Percentiles rank a stretch among this genome's conserved stretches.
Conservation (phyloP, 1,140 invertebrate genomes). For the Zophobas morio region DNA sequence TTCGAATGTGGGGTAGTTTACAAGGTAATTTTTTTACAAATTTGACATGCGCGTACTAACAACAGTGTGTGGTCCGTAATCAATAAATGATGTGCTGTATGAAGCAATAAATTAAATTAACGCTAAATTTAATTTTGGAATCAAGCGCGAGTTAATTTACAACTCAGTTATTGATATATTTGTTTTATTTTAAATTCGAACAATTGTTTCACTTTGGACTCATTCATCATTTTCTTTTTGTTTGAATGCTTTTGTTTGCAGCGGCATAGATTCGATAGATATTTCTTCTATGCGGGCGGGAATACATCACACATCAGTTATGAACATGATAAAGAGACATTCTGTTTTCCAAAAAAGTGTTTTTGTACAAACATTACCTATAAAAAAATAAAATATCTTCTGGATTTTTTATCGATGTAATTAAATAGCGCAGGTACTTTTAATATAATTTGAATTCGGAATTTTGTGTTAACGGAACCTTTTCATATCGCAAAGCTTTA, state of each 20-base stretch:
- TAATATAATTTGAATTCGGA: too few relatives aligned
- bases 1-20: background rate
- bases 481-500: too few relatives aligned
- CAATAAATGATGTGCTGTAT: conserved; percentile 49
- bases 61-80: conserved; percentile 29
- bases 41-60: conserved; percentile 18
- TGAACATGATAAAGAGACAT: background rate
- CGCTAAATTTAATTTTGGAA: conserved; percentile 47
- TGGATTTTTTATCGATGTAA: too few relatives aligned
- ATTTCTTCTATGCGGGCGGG: background rate
- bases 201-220: conserved; percentile 22
- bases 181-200: conserved; percentile 35
- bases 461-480: too few relatives aligned
- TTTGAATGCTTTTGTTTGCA: background rate
- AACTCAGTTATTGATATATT: conserved; percentile 39
- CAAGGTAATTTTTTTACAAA: background rate
- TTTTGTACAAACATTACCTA: background rate
- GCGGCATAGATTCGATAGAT: background rate
- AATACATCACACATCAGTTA: too few relatives aligned
- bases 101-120: conserved; percentile 48
- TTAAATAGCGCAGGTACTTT: too few relatives aligned
- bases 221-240: conserved; percentile 13
- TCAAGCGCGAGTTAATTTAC: conserved; percentile 43
- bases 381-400: background rate
- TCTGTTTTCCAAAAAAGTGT: background rate